A percentile compares a stretch with the other conserved stretches of the same genome.
Evolutionary conservation across 2,888 invertebrate species (phyloP).

Genomic region (Sarcophaga subvicina): DNA sequence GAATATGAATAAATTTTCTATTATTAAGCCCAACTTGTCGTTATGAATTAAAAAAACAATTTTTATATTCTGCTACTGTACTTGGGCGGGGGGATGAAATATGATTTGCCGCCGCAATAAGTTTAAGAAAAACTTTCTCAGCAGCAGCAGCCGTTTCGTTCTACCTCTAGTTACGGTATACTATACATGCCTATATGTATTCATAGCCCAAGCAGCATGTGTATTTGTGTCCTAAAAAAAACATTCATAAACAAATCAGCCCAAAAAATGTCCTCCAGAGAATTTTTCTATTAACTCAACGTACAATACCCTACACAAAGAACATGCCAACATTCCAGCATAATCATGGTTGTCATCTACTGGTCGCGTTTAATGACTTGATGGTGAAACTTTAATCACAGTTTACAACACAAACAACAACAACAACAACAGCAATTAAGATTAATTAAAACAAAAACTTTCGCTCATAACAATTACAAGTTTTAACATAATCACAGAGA

Average conservation of each 20-base stretch:
- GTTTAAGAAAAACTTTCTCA: constrained; percentile 43
- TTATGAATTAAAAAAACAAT: constrained; percentile 68
- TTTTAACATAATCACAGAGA: no score
- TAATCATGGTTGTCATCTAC: neutral
- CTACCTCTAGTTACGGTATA: no score
- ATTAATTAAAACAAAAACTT: neutral
- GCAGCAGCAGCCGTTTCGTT: neutral
- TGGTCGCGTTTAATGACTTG: neutral
- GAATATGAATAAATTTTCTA: constrained; percentile 54
- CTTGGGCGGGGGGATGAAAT: neutral
- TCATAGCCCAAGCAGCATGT: no score
- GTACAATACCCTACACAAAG: constrained; percentile 22
- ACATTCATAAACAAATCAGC: constrained; percentile 59
- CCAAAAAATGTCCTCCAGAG: constrained; percentile 57
- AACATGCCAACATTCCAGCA: neutral
- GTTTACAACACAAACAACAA: no score
- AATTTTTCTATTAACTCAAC: constrained; percentile 38
- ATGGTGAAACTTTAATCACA: neutral
- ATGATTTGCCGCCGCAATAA: constrained; percentile 53
- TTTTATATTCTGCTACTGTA: constrained; percentile 43
- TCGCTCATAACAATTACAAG: no score
- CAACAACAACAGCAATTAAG: neutral
- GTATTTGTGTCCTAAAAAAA: constrained; percentile 17
- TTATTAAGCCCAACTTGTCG: constrained; percentile 65
- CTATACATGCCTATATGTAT: no score